A percentile compares a stretch with the other conserved stretches of the same genome.
Evolutionary conservation across 2,888 invertebrate genomes (phyloP).

Genomic region (Nematopogon swammerdamellus): DNA sequence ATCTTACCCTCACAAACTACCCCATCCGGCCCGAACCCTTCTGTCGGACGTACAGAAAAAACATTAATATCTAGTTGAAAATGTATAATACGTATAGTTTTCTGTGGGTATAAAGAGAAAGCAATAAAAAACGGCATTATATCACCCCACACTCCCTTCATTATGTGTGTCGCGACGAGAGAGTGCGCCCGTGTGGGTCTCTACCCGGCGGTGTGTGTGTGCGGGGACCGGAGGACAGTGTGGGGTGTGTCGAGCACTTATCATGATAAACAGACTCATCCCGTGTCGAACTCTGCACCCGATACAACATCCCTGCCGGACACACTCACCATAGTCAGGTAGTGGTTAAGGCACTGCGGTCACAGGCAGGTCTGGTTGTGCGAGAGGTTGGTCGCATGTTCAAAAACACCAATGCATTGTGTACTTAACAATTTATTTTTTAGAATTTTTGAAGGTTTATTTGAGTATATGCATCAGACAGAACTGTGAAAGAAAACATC

Average conservation of each 20-base stretch:
- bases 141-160: conserved; percentile 50
- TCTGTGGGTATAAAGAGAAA: conserved; percentile 51
- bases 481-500: too few relatives aligned
- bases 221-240: background rate
- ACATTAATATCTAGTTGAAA: conserved; percentile 50
- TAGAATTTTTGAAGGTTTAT: too few relatives aligned
- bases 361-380: too few relatives aligned
- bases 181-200: conserved; percentile 19
- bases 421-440: too few relatives aligned
- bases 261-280: background rate
- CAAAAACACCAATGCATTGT: too few relatives aligned
- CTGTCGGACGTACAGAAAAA: conserved; percentile 36
- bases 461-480: too few relatives aligned
- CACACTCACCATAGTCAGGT: too few relatives aligned
- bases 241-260: background rate
- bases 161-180: conserved; percentile 35
- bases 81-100: conserved; percentile 43
- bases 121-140: conserved; percentile 57
- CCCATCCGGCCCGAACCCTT: conserved; percentile 41
- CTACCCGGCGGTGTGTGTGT: background rate
- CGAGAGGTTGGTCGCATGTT: too few relatives aligned
- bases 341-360: too few relatives aligned
- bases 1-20: conserved; percentile 22
- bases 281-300: background rate
- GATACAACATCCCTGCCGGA: too few relatives aligned